These are phyloP conservation scores for Zoanthus gigantus DNA, from an alignment of 92 coral and sea anemone species.

Conservation along the genomic window DNA sequence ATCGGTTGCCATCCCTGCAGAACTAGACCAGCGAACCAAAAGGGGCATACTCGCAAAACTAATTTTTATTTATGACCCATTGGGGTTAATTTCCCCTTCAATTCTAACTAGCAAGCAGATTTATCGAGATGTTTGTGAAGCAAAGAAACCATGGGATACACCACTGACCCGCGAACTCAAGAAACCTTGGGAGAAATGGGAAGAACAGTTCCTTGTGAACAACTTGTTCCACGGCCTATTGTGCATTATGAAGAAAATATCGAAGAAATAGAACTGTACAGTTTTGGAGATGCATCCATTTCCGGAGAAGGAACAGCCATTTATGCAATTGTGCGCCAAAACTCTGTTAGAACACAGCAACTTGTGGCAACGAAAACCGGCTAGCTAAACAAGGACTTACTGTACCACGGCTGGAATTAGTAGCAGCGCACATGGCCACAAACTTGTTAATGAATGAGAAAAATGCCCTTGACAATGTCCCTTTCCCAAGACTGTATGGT, in stretches of 20 bases:
- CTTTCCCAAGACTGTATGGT: slow-evolving; percentile 7
- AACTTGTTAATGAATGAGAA: slow-evolving; percentile 51
- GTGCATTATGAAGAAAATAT: slow-evolving; percentile 37
- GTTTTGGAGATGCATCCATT: slow-evolving; percentile 53
- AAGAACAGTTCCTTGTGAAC: slow-evolving; percentile 45
- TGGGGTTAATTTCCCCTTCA: slow-evolving; percentile 57
- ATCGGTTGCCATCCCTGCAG: slow-evolving; percentile 50
- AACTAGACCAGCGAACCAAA: slow-evolving; percentile 50
- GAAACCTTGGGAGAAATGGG: slow-evolving; percentile 57
- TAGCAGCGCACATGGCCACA: slow-evolving; percentile 60
- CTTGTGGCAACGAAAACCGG: slow-evolving; percentile 58
- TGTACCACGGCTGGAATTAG: slow-evolving; percentile 54
- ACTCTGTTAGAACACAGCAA: slow-evolving; percentile 50
- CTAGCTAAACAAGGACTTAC: slow-evolving; percentile 54
- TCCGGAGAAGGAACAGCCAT: slow-evolving; percentile 58
- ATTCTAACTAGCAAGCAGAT: slow-evolving; percentile 62
- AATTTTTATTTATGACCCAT: slow-evolving; percentile 63
- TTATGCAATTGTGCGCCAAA: slow-evolving; percentile 64
- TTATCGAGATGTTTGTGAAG: slow-evolving; percentile 60
- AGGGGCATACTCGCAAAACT: slow-evolving; percentile 59
- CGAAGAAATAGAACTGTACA: slow-evolving; percentile 38
- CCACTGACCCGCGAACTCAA: slow-evolving; percentile 15
- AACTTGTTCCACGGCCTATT: slow-evolving; percentile 55
- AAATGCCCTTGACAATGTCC: slow-evolving; percentile 51
- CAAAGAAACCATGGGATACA: slow-evolving; percentile 64